A percentile compares a stretch with the other conserved stretches of the same genome.
These are phyloP conservation scores for Drosophila leontia DNA, from an alignment of 1,140 invertebrate species.

Conservation along the genomic window DNA sequence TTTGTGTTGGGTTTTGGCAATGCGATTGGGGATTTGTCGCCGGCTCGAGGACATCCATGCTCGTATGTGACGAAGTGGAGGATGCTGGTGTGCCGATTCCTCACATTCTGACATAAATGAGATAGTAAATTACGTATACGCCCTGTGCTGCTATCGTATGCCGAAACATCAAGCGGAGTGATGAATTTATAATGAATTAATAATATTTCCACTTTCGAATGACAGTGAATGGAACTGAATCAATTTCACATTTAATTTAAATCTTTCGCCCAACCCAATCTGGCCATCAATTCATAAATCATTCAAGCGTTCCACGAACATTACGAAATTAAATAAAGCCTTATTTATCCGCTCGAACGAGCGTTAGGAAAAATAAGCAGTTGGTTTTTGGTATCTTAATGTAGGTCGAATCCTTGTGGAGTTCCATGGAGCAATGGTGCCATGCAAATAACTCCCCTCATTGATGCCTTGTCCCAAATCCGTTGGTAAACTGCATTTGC, in stretches of 20 bases:
- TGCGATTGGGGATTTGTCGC: constrained; percentile 66
- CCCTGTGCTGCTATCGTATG: constrained; percentile 2
- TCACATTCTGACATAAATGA: constrained; percentile 31
- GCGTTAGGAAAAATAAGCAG: constrained; percentile 19
- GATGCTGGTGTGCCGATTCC: constrained; percentile 6
- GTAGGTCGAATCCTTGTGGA: neutral
- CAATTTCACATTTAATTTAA: constrained; percentile 51
- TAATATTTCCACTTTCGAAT: constrained; percentile 28
- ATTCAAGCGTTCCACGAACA: constrained; percentile 21
- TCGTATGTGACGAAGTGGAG: neutral
- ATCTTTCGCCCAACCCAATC: constrained; percentile 30
- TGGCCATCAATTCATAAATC: constrained; percentile 49
- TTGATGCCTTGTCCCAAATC: constrained; percentile 24
- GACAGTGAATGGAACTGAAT: constrained; percentile 37
- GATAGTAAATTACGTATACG: constrained; percentile 44
- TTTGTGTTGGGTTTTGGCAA: constrained; percentile 53
- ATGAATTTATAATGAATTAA: constrained; percentile 49
- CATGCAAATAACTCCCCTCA: constrained; percentile 9
- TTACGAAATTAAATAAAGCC: constrained; percentile 27
- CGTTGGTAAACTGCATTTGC: constrained; percentile 9
- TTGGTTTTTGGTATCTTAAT: neutral
- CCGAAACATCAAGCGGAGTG: constrained; percentile 13
- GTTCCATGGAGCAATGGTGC: neutral
- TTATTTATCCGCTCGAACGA: constrained; percentile 35
- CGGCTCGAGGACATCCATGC: neutral